Base-by-base conservation (phyloP, 2,113 vertebrate genomes). In the Misgurnus mizolepis region DNA sequence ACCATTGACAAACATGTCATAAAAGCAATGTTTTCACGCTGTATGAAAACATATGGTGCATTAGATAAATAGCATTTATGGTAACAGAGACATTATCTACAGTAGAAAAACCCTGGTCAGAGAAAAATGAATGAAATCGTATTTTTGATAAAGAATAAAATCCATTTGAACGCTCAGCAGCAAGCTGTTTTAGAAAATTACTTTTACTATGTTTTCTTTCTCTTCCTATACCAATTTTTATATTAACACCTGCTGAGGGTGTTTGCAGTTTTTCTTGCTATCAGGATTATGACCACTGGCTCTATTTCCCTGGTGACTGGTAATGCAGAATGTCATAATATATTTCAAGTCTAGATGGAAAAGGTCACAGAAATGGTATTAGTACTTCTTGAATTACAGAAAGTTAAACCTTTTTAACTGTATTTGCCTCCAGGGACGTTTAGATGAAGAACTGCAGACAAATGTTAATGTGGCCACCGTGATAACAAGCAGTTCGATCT, bases 301-400 rank as follows among this genome's bases (percentile, higher is more conserved):
- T 60, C 41, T 73, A 67, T 83, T 83, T 80, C 82, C 67, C 79
- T 45, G 9, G 41, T 72, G 79, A 53, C 27, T 60, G 66, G 56
- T 62, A 22, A 79, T 49, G 60, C 58, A 68, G 73, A 76, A 72
- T 79, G 67, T 67, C 65, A 75, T 70, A 41, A 40, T 76, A 1
- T 27, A 43, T 79, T 75, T 40, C 64, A 66, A 22, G 47, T 67
- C 72, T 60, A 81, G 56, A 74, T 69, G 27, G 56, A 76, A 56
- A 64, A 53, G 65, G 61, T 76, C 68, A 75, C 17, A 77, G 60
- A 80, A 80, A 83, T 68, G 66, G 58, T 86, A 83, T 80, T 81
- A 77, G 60, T 80, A 40, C 56, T 18, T 78, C 41, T 66, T 78
- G 66, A 80, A 83, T 70, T 67, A 50, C 65, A 79, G n/a, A 12